These are phyloP conservation scores for Discoglossus pictus DNA, from an alignment of 2,797 vertebrate genomes.

Conservation along the genomic window DNA sequence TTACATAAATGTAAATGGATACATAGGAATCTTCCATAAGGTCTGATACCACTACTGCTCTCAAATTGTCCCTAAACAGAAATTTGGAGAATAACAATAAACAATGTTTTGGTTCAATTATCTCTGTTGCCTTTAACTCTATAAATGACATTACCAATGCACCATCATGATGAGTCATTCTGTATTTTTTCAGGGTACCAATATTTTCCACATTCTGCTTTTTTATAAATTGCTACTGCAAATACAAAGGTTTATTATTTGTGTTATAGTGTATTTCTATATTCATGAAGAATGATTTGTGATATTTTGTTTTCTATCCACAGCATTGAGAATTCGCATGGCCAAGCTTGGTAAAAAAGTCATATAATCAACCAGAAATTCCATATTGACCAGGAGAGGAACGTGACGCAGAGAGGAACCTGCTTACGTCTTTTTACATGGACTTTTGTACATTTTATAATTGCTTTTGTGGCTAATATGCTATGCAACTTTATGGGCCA, in stretches of 20 bases:
- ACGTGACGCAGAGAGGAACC: slow-evolving; percentile 1
- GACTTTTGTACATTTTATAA: slow-evolving; percentile 7
- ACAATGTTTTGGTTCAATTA: too few species aligned
- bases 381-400: neutral
- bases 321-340: slow-evolving; percentile 82
- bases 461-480: slow-evolving; percentile 21
- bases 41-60: too few species aligned
- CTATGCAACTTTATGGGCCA: slow-evolving; percentile 25
- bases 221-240: slow-evolving; percentile 63
- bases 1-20: too few species aligned
- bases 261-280: too few species aligned
- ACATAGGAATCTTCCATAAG: too few species aligned
- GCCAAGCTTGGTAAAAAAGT: slow-evolving; percentile 79
- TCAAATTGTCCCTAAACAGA: too few species aligned
- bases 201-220: slow-evolving; percentile 16
- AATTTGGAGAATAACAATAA: too few species aligned
- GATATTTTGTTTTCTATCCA: slow-evolving; percentile 60
- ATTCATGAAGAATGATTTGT: slow-evolving; percentile 34
- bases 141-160: too few species aligned
- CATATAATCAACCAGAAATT: slow-evolving; percentile 62
- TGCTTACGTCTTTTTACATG: slow-evolving; percentile 9
- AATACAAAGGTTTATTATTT: slow-evolving; percentile 71
- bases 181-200: too few species aligned
- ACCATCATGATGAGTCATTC: too few species aligned
- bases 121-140: too few species aligned